Base-by-base conservation (phyloP, 35 echinoderm and acorn worm species). In the Lytechinus variegatus region DNA sequence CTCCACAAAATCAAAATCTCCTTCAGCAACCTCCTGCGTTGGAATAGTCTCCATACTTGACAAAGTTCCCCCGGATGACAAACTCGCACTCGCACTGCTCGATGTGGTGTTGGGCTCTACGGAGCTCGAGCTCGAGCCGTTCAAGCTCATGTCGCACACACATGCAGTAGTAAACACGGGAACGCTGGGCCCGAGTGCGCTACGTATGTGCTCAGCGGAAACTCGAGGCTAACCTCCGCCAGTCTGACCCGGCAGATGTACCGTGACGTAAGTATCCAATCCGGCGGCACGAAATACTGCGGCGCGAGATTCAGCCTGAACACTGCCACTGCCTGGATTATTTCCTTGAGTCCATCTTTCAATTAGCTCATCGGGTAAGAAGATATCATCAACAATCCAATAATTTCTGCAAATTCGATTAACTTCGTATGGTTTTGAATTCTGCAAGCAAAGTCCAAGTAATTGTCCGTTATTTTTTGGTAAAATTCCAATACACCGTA, bases 1-100 rank as follows among this genome's bases (percentile, higher is more conserved):
- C 24, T 96, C 95, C 4, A 24, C 33, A 27, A 95, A 88, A 54
- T 96, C 95, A 92, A 95, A 96, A 53, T 96, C 96, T 9, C 94
- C 95, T 87, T 99, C 98, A 10, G 89, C 93, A 44, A 98, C 97
- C 56, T 99, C 98, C 94, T 99, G 98, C 12, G 97, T 97, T 61
- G 98, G 98, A 92, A 99, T 94, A 2, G 98, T 99, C 71, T 99
- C 98, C 97, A 98, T 98, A 52, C 98, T 99, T n/a, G 97, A 97
- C 14, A 99, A 54, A 6, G 96, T 97, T 10, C 97, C 98, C 1
- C 52, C 97, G 54, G 98, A 97, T 51, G 97, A 97, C 28, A 97
- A 57, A 27, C 66, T 79, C 24, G 66, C 66, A 79, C 66, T 79
- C 6, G 66, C 66, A 79, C 96, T 97, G 89, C 97, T 97, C 24